These are phyloP conservation scores for Asobara japonica DNA, from an alignment of 1,140 invertebrate genomes.

Conservation along the genomic window DNA sequence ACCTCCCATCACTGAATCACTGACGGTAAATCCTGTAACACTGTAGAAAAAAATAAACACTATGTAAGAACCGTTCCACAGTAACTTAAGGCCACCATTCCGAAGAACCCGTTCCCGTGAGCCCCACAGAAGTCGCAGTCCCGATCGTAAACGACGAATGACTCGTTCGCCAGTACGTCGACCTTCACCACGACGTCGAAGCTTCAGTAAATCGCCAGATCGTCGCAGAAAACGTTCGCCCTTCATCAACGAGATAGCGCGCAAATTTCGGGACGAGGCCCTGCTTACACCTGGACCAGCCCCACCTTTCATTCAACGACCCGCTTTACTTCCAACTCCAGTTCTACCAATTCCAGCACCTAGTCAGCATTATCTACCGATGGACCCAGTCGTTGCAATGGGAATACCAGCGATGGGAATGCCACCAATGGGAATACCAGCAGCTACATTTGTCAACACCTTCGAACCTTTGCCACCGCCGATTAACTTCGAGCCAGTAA, in stretches of 20 bases:
- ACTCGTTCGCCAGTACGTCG: constrained; percentile 44
- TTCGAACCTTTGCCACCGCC: constrained; percentile 48
- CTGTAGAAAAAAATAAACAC: constrained; percentile 25
- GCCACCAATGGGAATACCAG: constrained; percentile 21
- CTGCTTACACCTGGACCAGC: constrained; percentile 23
- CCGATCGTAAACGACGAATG: constrained; percentile 52
- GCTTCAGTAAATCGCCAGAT: constrained; percentile 49
- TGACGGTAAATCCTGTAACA: background rate
- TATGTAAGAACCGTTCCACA: constrained; percentile 50
- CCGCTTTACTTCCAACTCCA: constrained; percentile 3
- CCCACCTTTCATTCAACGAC: constrained; percentile 34
- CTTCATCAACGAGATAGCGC: constrained; percentile 60
- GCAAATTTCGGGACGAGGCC: constrained; percentile 52
- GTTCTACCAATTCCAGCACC: constrained; percentile 29
- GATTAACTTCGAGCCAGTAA: constrained; percentile 50
- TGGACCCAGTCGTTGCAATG: constrained; percentile 40
- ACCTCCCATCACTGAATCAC: no score
- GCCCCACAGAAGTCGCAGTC: constrained; percentile 55
- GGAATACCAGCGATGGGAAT: constrained; percentile 35
- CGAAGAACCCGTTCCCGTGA: constrained; percentile 58
- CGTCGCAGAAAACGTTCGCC: constrained; percentile 60
- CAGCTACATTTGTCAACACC: constrained; percentile 46
- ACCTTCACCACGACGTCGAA: constrained; percentile 44
- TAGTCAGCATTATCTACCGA: background rate
- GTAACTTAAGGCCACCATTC: constrained; percentile 48